A percentile compares a stretch with the other conserved stretches of the same genome.
Conservation (phyloP, 2,797 vertebrate species). For the Sebastolobus alascanus region DNA sequence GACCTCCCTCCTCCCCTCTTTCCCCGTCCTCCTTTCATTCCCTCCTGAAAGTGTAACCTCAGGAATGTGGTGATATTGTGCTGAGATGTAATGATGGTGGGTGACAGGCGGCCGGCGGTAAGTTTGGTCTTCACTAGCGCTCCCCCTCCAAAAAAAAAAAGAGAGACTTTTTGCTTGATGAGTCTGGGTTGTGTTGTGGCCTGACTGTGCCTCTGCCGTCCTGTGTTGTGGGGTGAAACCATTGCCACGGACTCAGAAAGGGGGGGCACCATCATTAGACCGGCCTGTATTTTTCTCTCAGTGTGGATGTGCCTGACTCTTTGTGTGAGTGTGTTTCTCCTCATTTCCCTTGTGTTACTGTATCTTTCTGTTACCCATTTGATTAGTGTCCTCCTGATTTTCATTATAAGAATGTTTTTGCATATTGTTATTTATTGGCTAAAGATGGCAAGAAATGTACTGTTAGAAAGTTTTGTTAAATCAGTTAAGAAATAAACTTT, state of each 20-base stretch:
- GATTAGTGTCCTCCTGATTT: conserved; percentile 56
- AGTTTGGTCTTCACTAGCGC: conserved; percentile 83
- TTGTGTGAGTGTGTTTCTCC: conserved; percentile 63
- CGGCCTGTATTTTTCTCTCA: conserved; percentile 72
- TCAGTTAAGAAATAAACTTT: background rate
- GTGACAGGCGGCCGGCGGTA: conserved; percentile 81
- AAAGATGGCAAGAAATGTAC: conserved; percentile 24
- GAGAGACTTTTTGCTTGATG: conserved; percentile 58
- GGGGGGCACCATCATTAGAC: conserved; percentile 83
- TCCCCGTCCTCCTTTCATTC: conserved; percentile 51
- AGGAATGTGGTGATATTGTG: conserved; percentile 83
- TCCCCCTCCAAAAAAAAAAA: conserved; percentile 65
- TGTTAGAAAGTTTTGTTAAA: background rate
- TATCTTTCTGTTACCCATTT: conserved; percentile 75
- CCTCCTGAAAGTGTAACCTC: conserved; percentile 79
- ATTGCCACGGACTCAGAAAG: conserved; percentile 74
- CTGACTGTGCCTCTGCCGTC: conserved; percentile 73
- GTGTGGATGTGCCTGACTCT: conserved; percentile 59
- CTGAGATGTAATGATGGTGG: conserved; percentile 87
- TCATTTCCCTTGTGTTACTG: conserved; percentile 72
- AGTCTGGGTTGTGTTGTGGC: conserved; percentile 76
- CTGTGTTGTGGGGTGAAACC: conserved; percentile 78
- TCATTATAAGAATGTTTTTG: conserved; percentile 52
- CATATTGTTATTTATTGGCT: conserved; percentile 39
- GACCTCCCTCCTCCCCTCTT: conserved; percentile 56